Conservation (phyloP, 2,888 invertebrate species). For the Melanotus villosus region DNA sequence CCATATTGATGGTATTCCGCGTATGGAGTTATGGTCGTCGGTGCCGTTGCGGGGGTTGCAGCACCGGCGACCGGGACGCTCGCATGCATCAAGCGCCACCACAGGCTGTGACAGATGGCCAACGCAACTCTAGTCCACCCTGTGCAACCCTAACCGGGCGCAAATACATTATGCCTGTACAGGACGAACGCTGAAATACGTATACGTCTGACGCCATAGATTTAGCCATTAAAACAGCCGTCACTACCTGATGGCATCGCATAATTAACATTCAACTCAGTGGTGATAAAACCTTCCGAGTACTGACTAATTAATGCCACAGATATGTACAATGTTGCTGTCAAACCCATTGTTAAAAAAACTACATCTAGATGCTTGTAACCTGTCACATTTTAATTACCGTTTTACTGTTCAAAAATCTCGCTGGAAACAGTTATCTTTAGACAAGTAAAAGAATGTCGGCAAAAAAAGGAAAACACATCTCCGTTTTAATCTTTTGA, state of each 20-base stretch:
- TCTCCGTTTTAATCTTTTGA: too few species aligned
- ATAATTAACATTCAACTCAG: constrained; percentile 59
- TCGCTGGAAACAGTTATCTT: too few species aligned
- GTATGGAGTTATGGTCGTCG: constrained; percentile 44
- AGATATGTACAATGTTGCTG: constrained; percentile 35
- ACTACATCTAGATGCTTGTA: not conserved
- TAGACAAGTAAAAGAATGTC: too few species aligned
- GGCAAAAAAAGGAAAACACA: too few species aligned
- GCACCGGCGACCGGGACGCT: constrained; percentile 50
- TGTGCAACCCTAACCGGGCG: constrained; percentile 55
- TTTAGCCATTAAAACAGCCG: constrained; percentile 60
- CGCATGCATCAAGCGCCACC: constrained; percentile 61
- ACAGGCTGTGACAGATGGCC: constrained; percentile 62
- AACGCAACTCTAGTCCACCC: constrained; percentile 55
- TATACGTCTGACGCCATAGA: constrained; percentile 42
- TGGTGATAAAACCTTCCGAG: constrained; percentile 55
- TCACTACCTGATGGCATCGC: constrained; percentile 62
- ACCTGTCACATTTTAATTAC: too few species aligned
- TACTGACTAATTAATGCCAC: constrained; percentile 42
- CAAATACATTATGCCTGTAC: constrained; percentile 42
- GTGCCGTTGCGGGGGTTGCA: constrained; percentile 47
- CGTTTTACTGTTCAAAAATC: too few species aligned
- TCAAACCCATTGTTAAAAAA: constrained; percentile 13
- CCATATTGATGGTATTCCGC: constrained; percentile 54
- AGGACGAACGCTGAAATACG: constrained; percentile 43